Evolutionary conservation across 1,140 invertebrate genomes (phyloP).

Genomic region (Papilio glaucus): DNA sequence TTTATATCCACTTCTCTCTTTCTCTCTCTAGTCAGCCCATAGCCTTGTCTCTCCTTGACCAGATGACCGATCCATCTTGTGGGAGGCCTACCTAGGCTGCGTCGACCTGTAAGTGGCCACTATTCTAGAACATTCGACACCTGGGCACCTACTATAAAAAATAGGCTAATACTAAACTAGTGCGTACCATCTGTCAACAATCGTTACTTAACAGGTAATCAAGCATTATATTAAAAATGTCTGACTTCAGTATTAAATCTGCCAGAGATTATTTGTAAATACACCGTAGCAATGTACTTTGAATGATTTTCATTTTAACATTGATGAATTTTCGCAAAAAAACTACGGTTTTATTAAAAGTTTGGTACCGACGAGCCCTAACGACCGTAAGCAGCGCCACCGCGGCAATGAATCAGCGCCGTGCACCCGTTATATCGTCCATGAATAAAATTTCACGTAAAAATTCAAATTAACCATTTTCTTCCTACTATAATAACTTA

Average conservation of each 20-base stretch:
- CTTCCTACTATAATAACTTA: slow-evolving; percentile 11
- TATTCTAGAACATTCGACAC: too few relatives aligned
- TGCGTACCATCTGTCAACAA: too few relatives aligned
- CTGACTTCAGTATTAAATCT: background rate
- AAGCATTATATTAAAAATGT: too few relatives aligned
- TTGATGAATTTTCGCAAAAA: background rate
- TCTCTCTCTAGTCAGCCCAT: too few relatives aligned
- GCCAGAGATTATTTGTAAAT: background rate
- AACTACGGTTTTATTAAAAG: background rate
- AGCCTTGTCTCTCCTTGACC: too few relatives aligned
- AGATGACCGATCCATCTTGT: too few relatives aligned
- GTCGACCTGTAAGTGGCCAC: too few relatives aligned
- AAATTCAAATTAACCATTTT: slow-evolving; percentile 25
- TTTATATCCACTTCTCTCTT: too few relatives aligned
- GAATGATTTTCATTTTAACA: background rate
- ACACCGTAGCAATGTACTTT: background rate
- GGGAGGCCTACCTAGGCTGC: too few relatives aligned
- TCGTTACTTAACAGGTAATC: too few relatives aligned
- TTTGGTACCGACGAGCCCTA: background rate
- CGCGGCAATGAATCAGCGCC: slow-evolving; percentile 6
- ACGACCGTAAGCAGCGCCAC: background rate
- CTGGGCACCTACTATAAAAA: too few relatives aligned
- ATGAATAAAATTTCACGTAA: slow-evolving; percentile 23
- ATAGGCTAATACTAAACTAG: too few relatives aligned
- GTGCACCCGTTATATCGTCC: slow-evolving; percentile 6